phyloP scores from a whole-genome alignment of 1,140 invertebrate genomes.

The Zophobas morio region DNA sequence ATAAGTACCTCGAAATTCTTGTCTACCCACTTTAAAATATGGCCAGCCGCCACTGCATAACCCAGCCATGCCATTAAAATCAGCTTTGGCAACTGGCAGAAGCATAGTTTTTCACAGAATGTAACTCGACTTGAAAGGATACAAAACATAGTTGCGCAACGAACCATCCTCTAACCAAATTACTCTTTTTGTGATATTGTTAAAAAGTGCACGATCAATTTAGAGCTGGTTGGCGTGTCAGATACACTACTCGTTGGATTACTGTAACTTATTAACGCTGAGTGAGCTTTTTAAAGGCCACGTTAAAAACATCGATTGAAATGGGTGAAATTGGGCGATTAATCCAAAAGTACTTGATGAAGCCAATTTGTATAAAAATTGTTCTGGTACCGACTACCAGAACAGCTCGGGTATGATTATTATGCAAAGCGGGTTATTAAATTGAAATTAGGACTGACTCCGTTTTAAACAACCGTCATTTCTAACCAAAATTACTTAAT shows the following conservation, averaged over 20 bases:
- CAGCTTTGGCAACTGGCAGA: slow-evolving; percentile 37
- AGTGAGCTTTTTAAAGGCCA: slow-evolving; percentile 14
- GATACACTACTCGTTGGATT: slow-evolving; percentile 44
- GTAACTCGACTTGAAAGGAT: slow-evolving; percentile 20
- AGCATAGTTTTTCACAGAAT: slow-evolving; percentile 15
- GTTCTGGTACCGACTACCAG: slow-evolving; percentile 27
- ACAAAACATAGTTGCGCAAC: slow-evolving; percentile 39
- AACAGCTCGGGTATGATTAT: slow-evolving; percentile 16
- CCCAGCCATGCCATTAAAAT: slow-evolving; percentile 7
- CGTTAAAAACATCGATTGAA: slow-evolving; percentile 15
- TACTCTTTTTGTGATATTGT: slow-evolving; percentile 51
- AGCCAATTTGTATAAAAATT: slow-evolving; percentile 27
- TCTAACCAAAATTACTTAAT: slow-evolving; percentile 43
- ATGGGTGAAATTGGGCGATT: background rate
- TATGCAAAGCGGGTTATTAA: slow-evolving; percentile 35
- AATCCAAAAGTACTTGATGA: slow-evolving; percentile 13
- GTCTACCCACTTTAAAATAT: background rate
- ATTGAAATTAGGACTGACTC: slow-evolving; percentile 38
- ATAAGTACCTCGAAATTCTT: background rate
- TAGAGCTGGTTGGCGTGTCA: slow-evolving; percentile 50
- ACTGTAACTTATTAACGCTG: slow-evolving; percentile 33
- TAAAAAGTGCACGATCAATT: slow-evolving; percentile 53
- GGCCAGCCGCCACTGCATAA: too few species aligned
- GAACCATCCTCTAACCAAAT: slow-evolving; percentile 51
- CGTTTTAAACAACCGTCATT: slow-evolving; percentile 38